A percentile compares a stretch with the other conserved stretches of the same genome.
Conservation (phyloP, 2,797 vertebrate species). For the Menidia menidia region DNA sequence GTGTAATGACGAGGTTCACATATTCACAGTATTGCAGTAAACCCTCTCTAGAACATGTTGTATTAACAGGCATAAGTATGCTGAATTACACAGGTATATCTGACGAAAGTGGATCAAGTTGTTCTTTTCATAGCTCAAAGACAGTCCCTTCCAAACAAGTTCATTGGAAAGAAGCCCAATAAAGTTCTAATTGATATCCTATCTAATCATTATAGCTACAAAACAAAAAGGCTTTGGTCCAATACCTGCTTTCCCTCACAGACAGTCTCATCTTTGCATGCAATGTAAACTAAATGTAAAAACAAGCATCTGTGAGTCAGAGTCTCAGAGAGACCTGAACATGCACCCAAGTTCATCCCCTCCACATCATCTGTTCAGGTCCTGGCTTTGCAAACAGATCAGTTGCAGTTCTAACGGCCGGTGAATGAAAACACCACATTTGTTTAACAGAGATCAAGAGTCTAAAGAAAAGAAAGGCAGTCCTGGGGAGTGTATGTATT, state of each 20-base stretch:
- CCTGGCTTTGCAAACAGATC: slow-evolving; percentile 35
- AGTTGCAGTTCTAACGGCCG: slow-evolving; percentile 44
- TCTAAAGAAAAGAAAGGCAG: slow-evolving; percentile 44
- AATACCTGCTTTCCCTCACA: neutral
- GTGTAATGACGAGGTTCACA: slow-evolving; percentile 2
- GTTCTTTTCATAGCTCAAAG: neutral
- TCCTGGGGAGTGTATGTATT: slow-evolving; percentile 33
- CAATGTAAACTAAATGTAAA: no score
- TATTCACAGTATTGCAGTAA: neutral
- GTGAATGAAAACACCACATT: slow-evolving; percentile 33
- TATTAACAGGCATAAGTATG: neutral
- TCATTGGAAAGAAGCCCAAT: neutral
- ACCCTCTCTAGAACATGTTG: neutral
- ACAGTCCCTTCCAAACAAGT: neutral
- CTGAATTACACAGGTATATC: no score
- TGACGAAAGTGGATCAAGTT: neutral
- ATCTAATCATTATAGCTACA: neutral
- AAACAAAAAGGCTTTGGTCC: neutral
- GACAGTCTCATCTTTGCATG: neutral
- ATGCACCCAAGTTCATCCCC: neutral
- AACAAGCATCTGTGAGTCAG: neutral
- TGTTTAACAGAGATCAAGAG: slow-evolving; percentile 56
- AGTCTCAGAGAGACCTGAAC: neutral
- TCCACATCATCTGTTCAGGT: slow-evolving; percentile 3
- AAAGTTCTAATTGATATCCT: neutral